phyloP scores from a whole-genome alignment of 2,113 vertebrate genomes.

The Plecotus auritus region DNA sequence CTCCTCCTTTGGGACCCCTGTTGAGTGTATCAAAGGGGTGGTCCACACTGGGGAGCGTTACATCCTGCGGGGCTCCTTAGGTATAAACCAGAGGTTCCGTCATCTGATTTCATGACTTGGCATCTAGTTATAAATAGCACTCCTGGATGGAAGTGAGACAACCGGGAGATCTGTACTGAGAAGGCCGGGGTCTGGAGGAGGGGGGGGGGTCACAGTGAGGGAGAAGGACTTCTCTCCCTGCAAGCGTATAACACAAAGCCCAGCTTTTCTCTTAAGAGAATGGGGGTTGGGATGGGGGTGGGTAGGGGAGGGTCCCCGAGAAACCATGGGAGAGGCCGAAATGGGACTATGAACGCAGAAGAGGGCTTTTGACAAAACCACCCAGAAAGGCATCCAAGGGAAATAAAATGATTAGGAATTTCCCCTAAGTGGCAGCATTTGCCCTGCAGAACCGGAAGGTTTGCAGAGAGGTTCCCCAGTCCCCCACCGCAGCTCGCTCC shows the following conservation, averaged over 20 bases:
- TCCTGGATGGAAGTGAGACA: background rate
- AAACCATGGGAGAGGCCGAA: background rate
- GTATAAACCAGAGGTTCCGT: constrained; percentile 24
- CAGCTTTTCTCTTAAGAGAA: background rate
- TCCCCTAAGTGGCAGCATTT: constrained; percentile 70
- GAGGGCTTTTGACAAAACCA: background rate
- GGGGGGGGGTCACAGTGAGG: too few relatives aligned
- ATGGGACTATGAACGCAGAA: background rate
- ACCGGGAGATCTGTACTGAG: background rate
- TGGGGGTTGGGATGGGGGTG: too few relatives aligned
- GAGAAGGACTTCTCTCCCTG: background rate
- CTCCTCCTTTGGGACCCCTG: too few relatives aligned
- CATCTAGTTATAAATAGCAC: constrained; percentile 22
- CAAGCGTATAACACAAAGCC: background rate
- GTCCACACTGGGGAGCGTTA: background rate
- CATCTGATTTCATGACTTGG: background rate
- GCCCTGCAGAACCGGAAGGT: constrained; percentile 47
- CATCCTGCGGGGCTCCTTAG: background rate
- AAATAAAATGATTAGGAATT: constrained; percentile 18
- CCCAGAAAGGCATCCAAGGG: constrained; percentile 1
- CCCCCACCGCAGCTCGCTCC: background rate
- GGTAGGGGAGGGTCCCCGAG: background rate
- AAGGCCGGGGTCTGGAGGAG: background rate
- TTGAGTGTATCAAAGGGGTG: background rate
- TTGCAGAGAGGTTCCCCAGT: constrained; percentile 14